Evolutionary conservation across 2,888 invertebrate species (phyloP), one percentile per base, ranked within the genome.

Genomic region (Sinopyrophorus schimmeli): DNA sequence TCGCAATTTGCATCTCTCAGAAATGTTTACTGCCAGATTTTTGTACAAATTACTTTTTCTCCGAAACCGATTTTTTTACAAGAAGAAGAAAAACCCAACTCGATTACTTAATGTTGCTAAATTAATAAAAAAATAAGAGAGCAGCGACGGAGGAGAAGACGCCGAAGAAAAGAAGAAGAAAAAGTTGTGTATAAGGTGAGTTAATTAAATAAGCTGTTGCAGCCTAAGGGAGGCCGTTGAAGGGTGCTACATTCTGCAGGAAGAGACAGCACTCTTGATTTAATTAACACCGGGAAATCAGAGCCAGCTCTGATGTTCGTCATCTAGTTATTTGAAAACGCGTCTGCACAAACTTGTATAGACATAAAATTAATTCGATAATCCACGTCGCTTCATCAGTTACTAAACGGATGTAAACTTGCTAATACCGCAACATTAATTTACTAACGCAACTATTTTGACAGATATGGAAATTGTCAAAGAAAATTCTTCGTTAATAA

Each of bases 1-100:
- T 41, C 35, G 47, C 56, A 59, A 66, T 65, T 66, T 66, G 61
- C 66, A 62, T 64, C 62, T 61, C 54, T 55, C 47, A 48, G 47
- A 58, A 55, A 53, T 56, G 51, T 56, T 56, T 58, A 52, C n/a
- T n/a, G n/a, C 52, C 53, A 53, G 55, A 53, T 54, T 55, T 47
- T n/a, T n/a, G n/a, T n/a, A n/a, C n/a, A n/a, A n/a, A n/a, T n/a
- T n/a, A n/a, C n/a, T n/a, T n/a, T n/a, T n/a, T n/a, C n/a, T n/a
- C n/a, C n/a, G n/a, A n/a, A n/a, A n/a, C 48, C 44, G 47, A 47
- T 54, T 54, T 54, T 44, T 35, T 16, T 24, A 24, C 15, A 24
- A 35, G 35, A n/a, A n/a, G n/a, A n/a, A n/a, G 21, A 21, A 2
- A 3, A 15, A 28, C 28, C 28, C 15, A 15, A 3, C 10, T 28